Evolutionary conservation across 2,888 invertebrate species (phyloP).

Genomic region (Lydus trimaculatus): DNA sequence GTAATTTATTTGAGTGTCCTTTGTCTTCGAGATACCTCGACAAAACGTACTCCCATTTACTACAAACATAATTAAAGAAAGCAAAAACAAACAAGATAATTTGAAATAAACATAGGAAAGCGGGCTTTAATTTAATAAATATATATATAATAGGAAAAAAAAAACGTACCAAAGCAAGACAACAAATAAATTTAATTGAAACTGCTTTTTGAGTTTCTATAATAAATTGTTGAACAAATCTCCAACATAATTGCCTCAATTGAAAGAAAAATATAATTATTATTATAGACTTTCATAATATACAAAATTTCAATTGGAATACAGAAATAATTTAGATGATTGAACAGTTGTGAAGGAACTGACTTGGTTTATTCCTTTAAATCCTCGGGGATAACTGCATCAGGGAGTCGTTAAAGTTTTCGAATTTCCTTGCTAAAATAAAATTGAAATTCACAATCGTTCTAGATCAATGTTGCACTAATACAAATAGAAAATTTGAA

Average conservation of each 20-base stretch:
- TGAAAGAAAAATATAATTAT: not conserved
- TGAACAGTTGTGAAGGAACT: no score
- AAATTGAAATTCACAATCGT: no score
- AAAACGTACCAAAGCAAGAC: not conserved
- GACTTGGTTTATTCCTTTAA: no score
- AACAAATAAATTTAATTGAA: conserved; percentile 18
- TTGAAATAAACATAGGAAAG: not conserved
- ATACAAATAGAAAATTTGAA: no score
- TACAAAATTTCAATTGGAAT: no score
- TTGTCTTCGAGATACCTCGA: not conserved
- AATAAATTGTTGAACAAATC: conserved; percentile 1
- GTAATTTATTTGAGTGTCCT: not conserved
- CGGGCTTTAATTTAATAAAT: not conserved
- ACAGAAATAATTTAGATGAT: no score
- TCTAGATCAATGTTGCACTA: no score
- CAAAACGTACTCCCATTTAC: not conserved
- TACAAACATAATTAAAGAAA: not conserved
- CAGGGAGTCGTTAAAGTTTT: no score
- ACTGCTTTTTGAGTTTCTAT: conserved; percentile 11
- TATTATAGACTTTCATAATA: no score
- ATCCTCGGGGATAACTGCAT: no score
- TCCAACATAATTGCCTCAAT: not conserved
- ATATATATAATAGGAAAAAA: no score
- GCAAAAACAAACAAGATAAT: not conserved
- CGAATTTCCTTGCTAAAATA: no score